Evolutionary conservation across 2,113 vertebrate species (phyloP).

Genomic region (Pteronura brasiliensis): DNA sequence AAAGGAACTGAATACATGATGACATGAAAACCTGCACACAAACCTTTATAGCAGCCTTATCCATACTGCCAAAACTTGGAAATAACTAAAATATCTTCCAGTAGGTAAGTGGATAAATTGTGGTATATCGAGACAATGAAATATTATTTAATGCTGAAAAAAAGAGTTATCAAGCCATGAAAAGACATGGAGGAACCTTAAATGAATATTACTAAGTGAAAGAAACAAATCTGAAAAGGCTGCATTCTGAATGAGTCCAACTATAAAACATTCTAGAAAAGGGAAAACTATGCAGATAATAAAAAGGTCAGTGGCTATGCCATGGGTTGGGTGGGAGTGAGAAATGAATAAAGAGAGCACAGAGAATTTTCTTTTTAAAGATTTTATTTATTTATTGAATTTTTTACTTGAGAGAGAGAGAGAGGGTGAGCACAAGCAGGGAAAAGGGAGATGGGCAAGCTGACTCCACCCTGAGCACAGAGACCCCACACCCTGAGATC

Average conservation of each 20-base stretch:
- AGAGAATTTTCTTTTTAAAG: not conserved
- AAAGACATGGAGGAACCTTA: not conserved
- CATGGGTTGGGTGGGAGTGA: not conserved
- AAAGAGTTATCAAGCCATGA: not conserved
- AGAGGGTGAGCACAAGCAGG: not conserved
- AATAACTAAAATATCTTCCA: not conserved
- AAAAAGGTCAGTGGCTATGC: not conserved
- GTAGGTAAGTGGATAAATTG: not conserved
- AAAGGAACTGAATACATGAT: not conserved
- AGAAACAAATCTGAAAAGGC: not conserved
- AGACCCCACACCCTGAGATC: not conserved
- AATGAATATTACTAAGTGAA: not conserved
- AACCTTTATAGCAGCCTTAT: not conserved
- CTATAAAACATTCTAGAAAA: not conserved
- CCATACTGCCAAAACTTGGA: not conserved
- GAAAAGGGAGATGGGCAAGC: not conserved
- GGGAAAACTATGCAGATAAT: not conserved
- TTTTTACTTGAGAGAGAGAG: not conserved
- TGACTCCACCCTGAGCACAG: not conserved
- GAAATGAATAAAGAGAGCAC: not conserved
- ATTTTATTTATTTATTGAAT: not conserved
- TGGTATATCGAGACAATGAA: not conserved
- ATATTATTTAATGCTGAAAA: not conserved
- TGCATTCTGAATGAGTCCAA: not conserved
- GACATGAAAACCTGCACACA: not conserved